Evolutionary conservation across 2,113 vertebrate genomes (phyloP).

Genomic region (Pseudopipra pipra): DNA sequence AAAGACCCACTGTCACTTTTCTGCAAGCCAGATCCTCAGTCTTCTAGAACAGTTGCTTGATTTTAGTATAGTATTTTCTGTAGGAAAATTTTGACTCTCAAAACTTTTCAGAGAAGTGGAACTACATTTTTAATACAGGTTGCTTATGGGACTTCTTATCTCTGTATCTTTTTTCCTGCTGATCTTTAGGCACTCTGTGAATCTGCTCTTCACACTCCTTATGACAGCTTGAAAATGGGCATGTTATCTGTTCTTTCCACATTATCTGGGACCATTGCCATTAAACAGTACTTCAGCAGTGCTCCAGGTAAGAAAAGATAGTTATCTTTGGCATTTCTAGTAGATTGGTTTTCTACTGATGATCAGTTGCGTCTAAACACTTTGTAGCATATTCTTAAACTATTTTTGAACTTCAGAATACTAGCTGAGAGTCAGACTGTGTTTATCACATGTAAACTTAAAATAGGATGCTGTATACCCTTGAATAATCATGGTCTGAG

Average conservation of each 20-base stretch:
- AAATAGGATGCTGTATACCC: background rate
- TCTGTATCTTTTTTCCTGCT: background rate
- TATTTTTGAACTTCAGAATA: background rate
- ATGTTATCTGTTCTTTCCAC: conserved; percentile 92
- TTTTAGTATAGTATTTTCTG: background rate
- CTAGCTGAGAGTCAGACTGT: background rate
- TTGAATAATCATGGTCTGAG: background rate
- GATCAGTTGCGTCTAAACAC: background rate
- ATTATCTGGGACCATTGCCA: conserved; percentile 89
- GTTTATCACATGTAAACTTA: rapidly evolving
- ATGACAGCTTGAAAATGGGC: conserved; percentile 93
- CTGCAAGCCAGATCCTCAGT: background rate
- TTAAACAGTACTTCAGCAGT: conserved; percentile 91
- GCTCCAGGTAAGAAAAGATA: conserved; percentile 77
- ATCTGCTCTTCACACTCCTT: conserved; percentile 91
- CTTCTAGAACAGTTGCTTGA: background rate
- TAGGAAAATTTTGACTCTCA: background rate
- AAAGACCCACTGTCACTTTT: background rate
- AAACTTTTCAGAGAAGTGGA: background rate
- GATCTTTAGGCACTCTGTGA: conserved; percentile 87
- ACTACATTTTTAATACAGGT: background rate
- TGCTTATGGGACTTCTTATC: background rate
- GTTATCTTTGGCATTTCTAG: background rate
- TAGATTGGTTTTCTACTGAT: background rate
- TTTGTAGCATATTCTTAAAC: background rate